Conservation (phyloP, 2,797 vertebrate species). For the Tauraco hartlaubi region DNA sequence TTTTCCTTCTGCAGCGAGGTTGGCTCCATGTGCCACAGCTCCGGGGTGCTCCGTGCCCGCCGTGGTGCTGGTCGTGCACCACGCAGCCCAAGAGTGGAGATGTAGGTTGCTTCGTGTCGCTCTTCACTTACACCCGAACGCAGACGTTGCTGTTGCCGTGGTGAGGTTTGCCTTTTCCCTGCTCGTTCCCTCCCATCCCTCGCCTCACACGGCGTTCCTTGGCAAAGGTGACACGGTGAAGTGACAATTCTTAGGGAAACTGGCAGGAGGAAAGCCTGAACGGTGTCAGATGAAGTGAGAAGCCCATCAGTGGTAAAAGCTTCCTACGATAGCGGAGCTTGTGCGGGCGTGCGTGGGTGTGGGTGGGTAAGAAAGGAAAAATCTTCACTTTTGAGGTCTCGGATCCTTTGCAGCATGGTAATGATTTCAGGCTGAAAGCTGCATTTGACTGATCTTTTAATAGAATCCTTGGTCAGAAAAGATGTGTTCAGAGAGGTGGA, state of each 20-base stretch:
- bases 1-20: neutral
- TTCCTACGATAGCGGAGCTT: neutral
- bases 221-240: neutral
- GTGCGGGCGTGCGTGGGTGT: neutral
- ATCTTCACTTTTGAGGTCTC: neutral
- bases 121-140: neutral
- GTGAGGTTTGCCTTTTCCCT: neutral
- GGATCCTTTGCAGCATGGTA: neutral
- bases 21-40: neutral
- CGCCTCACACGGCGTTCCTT: neutral
- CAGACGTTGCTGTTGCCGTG: neutral
- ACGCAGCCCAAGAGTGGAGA: neutral
- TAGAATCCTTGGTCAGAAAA: neutral
- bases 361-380: neutral
- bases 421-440: neutral
- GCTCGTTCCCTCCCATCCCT: neutral
- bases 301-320: neutral
- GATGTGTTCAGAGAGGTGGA: neutral
- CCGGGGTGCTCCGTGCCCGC: neutral
- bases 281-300: neutral
- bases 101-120: neutral
- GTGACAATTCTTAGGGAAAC: neutral
- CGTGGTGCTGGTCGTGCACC: neutral
- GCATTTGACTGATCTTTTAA: neutral
- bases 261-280: neutral